phyloP scores from a whole-genome alignment of 2,113 vertebrate genomes.

The Xyrauchen texanus region DNA sequence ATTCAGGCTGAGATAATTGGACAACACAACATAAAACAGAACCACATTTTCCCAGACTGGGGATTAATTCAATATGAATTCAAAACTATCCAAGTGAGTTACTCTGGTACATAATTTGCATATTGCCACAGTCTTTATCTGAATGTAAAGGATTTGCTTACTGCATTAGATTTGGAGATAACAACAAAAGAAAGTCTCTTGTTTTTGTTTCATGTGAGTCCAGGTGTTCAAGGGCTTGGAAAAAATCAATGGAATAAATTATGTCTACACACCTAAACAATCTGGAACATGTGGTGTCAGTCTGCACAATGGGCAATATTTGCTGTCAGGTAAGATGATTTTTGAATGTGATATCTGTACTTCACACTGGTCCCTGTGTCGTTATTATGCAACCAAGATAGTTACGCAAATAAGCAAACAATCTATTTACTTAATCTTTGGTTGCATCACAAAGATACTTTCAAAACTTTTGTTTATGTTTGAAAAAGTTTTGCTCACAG shows the following conservation, averaged over 20 bases:
- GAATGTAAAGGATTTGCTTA: too few relatives aligned
- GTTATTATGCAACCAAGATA: too few relatives aligned
- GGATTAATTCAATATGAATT: conserved; percentile 93
- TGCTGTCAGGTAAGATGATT: conserved; percentile 84
- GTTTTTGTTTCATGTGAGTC: not conserved
- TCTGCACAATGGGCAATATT: conserved; percentile 88
- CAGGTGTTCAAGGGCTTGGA: conserved; percentile 97
- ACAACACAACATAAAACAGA: conserved; percentile 86
- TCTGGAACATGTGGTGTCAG: conserved; percentile 87
- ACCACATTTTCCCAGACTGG: conserved; percentile 78
- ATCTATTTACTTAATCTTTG: too few relatives aligned
- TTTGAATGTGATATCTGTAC: not conserved
- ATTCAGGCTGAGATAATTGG: conserved; percentile 86
- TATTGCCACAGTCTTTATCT: not conserved
- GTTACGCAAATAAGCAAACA: too few relatives aligned
- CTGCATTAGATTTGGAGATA: too few relatives aligned
- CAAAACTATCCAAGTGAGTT: conserved; percentile 93
- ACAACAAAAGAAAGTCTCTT: not conserved
- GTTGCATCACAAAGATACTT: too few relatives aligned
- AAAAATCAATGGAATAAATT: conserved; percentile 86
- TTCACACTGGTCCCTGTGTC: not conserved
- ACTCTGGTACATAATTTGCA: not conserved
- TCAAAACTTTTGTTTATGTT: too few relatives aligned
- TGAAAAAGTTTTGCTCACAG: too few relatives aligned
- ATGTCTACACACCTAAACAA: conserved; percentile 86